Evolutionary conservation across 2,113 vertebrate genomes (phyloP).

Genomic region (Bungarus multicinctus): DNA sequence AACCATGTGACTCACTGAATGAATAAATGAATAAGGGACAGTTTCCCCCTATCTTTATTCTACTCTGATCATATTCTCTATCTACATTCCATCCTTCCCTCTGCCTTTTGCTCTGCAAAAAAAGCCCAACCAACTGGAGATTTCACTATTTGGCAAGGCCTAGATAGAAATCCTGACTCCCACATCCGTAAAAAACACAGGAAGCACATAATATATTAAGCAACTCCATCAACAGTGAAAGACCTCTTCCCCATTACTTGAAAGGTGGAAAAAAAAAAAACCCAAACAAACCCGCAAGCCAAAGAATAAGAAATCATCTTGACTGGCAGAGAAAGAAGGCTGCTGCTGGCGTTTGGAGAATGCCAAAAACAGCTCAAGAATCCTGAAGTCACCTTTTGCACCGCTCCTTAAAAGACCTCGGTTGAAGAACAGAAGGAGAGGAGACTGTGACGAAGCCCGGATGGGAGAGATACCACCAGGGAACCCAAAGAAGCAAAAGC

Average conservation of each 20-base stretch:
- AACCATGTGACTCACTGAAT: not conserved
- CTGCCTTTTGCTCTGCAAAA: not conserved
- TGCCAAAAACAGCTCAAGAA: conserved; percentile 55
- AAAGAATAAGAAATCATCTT: conserved; percentile 36
- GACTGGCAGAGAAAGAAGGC: conserved; percentile 31
- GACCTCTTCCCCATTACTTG: not conserved
- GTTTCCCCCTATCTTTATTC: not conserved
- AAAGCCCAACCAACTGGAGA: not conserved
- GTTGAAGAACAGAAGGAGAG: conserved; percentile 36
- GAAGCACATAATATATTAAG: not conserved
- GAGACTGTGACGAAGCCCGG: conserved; percentile 22
- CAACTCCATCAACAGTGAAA: not conserved
- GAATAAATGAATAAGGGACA: not conserved
- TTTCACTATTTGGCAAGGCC: not conserved
- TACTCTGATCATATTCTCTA: not conserved
- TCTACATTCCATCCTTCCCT: not conserved
- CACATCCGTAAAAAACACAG: not conserved
- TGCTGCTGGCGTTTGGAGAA: conserved; percentile 32
- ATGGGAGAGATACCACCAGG: conserved; percentile 42
- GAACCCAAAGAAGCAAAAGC: not conserved
- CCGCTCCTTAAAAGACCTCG: conserved; percentile 53
- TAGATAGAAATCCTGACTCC: not conserved
- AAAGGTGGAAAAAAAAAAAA: not conserved
- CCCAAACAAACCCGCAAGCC: not conserved
- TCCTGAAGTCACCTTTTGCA: conserved; percentile 44